These are phyloP conservation scores for Morpho helenor DNA, from an alignment of 2,888 invertebrate genomes.

Conservation along the genomic window DNA sequence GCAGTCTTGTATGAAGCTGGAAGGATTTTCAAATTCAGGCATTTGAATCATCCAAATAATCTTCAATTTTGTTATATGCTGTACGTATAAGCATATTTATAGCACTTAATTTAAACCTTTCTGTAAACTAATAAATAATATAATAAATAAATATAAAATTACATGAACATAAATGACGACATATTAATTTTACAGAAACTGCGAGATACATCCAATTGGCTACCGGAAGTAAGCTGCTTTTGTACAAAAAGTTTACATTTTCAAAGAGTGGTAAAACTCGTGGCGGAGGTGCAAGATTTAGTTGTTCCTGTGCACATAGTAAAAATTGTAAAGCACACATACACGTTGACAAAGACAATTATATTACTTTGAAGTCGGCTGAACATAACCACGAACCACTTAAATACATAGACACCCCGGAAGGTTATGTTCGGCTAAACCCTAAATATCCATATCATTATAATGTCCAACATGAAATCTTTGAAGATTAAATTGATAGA, in stretches of 20 bases:
- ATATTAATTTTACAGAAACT: slow-evolving; percentile 19
- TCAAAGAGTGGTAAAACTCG: slow-evolving; percentile 36
- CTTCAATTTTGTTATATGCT: too few species aligned
- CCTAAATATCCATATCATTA: slow-evolving; percentile 25
- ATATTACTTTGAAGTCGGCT: slow-evolving; percentile 9
- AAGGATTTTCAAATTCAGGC: too few species aligned
- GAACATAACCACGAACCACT: slow-evolving; percentile 30
- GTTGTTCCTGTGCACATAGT: slow-evolving; percentile 38
- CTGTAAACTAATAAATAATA: too few species aligned
- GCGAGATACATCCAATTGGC: slow-evolving; percentile 24
- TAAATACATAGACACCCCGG: slow-evolving; percentile 23
- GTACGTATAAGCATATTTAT: too few species aligned
- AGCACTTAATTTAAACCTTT: too few species aligned
- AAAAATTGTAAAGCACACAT: slow-evolving; percentile 42
- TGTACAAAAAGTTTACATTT: slow-evolving; percentile 41
- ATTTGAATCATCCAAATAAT: too few species aligned
- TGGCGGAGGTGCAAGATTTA: slow-evolving; percentile 41
- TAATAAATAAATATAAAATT: too few species aligned
- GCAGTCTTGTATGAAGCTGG: too few species aligned
- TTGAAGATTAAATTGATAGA: slow-evolving; percentile 15
- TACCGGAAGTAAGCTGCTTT: slow-evolving; percentile 33
- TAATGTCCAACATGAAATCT: slow-evolving; percentile 23
- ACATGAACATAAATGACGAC: neutral
- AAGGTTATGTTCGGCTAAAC: slow-evolving; percentile 25
- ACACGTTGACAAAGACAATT: slow-evolving; percentile 33